Percentiles rank a stretch among this genome's conserved stretches.
These are phyloP conservation scores for Psammodynastes pulverulentus DNA, from an alignment of 2,113 vertebrate species.

Conservation along the genomic window DNA sequence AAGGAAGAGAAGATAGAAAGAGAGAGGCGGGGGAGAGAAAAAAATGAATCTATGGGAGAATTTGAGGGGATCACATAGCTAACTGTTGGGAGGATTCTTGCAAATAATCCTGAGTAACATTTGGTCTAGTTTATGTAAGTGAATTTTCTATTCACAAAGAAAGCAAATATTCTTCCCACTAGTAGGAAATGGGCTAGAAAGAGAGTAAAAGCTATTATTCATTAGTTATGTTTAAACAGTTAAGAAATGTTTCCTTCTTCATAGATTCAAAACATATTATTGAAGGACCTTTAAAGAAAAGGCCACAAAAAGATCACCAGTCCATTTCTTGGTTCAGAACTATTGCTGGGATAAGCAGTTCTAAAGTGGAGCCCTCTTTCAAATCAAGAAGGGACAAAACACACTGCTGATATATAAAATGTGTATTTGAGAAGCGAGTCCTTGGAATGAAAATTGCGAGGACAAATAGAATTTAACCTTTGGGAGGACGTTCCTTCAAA, in stretches of 20 bases:
- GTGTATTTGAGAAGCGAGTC: neutral
- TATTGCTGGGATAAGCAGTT: neutral
- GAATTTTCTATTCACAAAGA: neutral
- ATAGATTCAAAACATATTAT: neutral
- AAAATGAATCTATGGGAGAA: neutral
- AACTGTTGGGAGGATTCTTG: neutral
- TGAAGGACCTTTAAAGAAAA: neutral
- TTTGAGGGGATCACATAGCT: neutral
- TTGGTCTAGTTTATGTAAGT: neutral
- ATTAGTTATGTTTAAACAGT: neutral
- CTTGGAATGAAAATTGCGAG: neutral
- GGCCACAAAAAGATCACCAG: neutral
- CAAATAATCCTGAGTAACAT: neutral
- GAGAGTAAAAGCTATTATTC: neutral
- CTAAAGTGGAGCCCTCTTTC: neutral
- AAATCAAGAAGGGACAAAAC: neutral
- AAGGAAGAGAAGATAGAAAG: neutral
- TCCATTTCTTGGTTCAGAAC: neutral
- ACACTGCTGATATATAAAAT: neutral
- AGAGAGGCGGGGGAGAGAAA: too few relatives aligned
- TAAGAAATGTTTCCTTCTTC: neutral
- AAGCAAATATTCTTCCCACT: too few relatives aligned
- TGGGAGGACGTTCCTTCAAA: neutral
- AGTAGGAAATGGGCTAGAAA: neutral
- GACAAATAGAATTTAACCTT: neutral